phyloP scores from a whole-genome alignment of 2,888 invertebrate genomes.

The Cephus sareptanus region DNA sequence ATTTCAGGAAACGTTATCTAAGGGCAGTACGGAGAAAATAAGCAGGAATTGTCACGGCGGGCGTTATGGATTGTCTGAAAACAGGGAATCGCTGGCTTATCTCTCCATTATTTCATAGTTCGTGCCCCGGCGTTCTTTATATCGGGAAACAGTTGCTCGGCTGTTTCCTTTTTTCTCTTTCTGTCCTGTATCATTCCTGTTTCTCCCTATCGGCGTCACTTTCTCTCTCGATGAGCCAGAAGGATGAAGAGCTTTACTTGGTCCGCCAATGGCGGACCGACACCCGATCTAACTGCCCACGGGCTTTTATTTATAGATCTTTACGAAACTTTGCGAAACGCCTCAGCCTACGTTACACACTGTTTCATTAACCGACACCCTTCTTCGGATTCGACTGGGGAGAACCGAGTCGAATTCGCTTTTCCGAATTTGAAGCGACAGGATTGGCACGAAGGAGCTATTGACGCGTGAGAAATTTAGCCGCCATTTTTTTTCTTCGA shows the following conservation, averaged over 20 bases:
- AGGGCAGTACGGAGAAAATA: too few relatives aligned
- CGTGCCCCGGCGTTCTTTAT: not conserved
- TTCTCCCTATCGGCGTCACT: slow-evolving; percentile 29
- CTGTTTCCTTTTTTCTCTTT: not conserved
- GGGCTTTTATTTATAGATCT: slow-evolving; percentile 58
- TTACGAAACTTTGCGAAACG: slow-evolving; percentile 60
- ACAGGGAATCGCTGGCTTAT: not conserved
- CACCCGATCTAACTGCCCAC: slow-evolving; percentile 63
- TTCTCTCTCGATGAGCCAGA: slow-evolving; percentile 51
- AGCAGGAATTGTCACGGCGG: too few relatives aligned
- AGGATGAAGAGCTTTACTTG: slow-evolving; percentile 63
- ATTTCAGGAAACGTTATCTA: too few relatives aligned
- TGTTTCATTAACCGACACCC: slow-evolving; percentile 1
- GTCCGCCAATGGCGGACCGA: slow-evolving; percentile 62
- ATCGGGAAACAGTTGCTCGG: not conserved
- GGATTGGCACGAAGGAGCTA: not conserved
- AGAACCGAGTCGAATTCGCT: not conserved
- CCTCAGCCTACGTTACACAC: slow-evolving; percentile 22
- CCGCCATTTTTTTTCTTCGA: not conserved
- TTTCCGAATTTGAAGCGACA: not conserved
- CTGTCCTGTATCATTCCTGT: slow-evolving; percentile 9
- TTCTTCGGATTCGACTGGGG: not conserved
- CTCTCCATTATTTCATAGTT: not conserved
- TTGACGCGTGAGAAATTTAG: not conserved
- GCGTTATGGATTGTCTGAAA: too few relatives aligned